Evolutionary conservation across 2,113 vertebrate genomes (phyloP).

Genomic region (Aphyosemion australe): DNA sequence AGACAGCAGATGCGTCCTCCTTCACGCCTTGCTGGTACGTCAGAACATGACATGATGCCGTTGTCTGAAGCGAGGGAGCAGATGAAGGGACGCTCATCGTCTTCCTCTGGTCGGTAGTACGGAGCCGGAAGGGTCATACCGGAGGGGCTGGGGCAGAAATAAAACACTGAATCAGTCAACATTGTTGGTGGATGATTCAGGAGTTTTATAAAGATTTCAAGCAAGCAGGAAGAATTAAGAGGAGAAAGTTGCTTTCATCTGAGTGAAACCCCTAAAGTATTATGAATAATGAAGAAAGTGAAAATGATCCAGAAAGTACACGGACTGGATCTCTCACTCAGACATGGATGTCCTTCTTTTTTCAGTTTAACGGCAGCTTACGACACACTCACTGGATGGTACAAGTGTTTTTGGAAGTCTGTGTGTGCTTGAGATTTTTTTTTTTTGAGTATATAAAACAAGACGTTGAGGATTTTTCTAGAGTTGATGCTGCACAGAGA

Average conservation of each 20-base stretch:
- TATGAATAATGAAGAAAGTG: conserved; percentile 19
- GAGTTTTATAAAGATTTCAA: conserved; percentile 1
- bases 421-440: too few relatives aligned
- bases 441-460: too few relatives aligned
- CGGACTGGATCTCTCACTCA: neutral
- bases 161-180: too few relatives aligned
- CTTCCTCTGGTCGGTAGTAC: conserved; percentile 94
- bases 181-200: neutral
- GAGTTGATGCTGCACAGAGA: neutral
- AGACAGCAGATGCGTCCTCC: conserved; percentile 92
- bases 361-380: too few relatives aligned
- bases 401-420: too few relatives aligned
- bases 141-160: conserved; percentile 80
- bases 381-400: too few relatives aligned
- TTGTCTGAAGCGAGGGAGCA: conserved; percentile 95
- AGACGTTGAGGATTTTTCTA: too few relatives aligned
- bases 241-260: neutral
- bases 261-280: conserved; percentile 2
- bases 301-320: conserved; percentile 11
- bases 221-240: neutral
- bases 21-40: conserved; percentile 90
- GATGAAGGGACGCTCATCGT: conserved; percentile 97
- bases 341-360: neutral
- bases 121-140: conserved; percentile 89
- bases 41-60: conserved; percentile 94